Evolutionary conservation across 2,113 vertebrate genomes (phyloP), one percentile per base, ranked within the genome.

Genomic region (Cnemophilus loriae): DNA sequence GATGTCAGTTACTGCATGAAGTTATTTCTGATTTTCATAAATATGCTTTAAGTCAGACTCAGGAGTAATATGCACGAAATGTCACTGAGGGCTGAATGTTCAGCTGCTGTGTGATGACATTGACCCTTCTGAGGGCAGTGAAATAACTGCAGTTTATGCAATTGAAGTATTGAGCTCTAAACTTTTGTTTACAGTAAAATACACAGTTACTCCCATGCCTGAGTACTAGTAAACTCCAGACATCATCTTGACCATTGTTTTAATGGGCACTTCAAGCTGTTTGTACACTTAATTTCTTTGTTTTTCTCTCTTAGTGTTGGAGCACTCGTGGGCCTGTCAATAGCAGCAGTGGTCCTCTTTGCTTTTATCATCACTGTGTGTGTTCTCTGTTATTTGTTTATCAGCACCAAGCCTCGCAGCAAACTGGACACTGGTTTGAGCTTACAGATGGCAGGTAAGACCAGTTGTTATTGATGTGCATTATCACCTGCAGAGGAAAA

Each of bases 331-430:
- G 99, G 99, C 92, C 98, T 99, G 81, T 99, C 99, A 9, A 97
- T 99, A 79, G 99, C 99, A 41, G 99, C 99, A 0, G 98, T 99
- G 49, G 98, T 99, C 67, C 98, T 99, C 42, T 98, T 99, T 91
- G 98, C 98, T 82, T 99, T 99, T 94, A 95, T 99, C 79, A 97
- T 99, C 96, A 99, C 99, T 0, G 98, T 98, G 16, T 99, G 98
- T 94, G 99, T 99, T 85, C 98, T 99, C 70, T 99, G 99, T 95
- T 99, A 99, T 85, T 98, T 99, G 96, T 99, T 99, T 94, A 98
- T 99, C 89, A 98, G 98, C 94, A 98, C 98, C 37, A 99, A 99
- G 93, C 99, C 99, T 74, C 96, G 92, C 81, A 98, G 97, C 94
- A 98, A 98, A 64, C 93, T 98, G 98, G 99, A 99, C 93, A 98